Base-by-base conservation (phyloP, 2,888 invertebrate genomes). In the Chrysodeixis includens region DNA sequence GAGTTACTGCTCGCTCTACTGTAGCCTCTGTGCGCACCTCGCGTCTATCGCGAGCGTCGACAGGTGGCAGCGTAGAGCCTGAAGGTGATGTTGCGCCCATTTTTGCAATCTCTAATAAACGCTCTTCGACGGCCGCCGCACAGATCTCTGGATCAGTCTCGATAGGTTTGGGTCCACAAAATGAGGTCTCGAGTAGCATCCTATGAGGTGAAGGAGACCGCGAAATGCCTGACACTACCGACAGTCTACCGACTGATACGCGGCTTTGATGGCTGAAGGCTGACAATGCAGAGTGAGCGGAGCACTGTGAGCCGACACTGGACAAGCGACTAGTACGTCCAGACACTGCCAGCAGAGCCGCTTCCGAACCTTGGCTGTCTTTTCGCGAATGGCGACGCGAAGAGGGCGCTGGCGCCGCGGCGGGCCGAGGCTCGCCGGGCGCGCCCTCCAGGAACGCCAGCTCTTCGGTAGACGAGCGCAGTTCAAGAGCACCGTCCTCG, bases 181-280 rank as follows among this genome's bases (percentile, higher is more conserved):
- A 98, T 0, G 98, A 98, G 0, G 98, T 98, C 92, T 98, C 98
- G 66, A 98, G 95, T 62, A 98, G 95, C 97, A 98, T 98, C 90
- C 97, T 97, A 93, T 98, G 98, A n/a, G 98, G 98, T 14, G 98
- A 98, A 1, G 98, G 98, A 32, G 97, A 97, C 70, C 97, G 96
- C 6, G 97, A 97, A 22, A 93, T 86, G 53, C 93, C 95, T 14
- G 96, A 96, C 64, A 94, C 95, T 12, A 89, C 93, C 1, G 95
- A 95, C 3, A 95, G 87, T 20, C 91, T 90, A 10, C 76, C 76
- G 9, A 71, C 55, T n/a, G 92, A 93, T 55, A 90, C 86, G 54
- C 86, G 91, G 66, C 90, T 88, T 62, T 85, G 73, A 69, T 78
- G 80, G 30, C 81, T 81, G 53, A 79, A 76, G 18, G 87, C 92